Evolutionary conservation across 2,888 invertebrate genomes (phyloP).

Genomic region (Zonitis immaculata): DNA sequence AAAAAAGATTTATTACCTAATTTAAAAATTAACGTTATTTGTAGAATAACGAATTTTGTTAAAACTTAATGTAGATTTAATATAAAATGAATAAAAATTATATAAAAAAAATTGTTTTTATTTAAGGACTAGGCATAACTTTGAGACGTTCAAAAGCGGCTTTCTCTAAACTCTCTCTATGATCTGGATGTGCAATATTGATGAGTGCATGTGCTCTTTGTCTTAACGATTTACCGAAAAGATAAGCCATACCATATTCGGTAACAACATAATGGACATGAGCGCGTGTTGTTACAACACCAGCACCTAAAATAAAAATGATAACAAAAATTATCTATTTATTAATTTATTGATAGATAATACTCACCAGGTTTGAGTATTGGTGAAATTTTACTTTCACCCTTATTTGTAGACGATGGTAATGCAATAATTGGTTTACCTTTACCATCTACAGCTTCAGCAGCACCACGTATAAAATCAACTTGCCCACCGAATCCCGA

Average conservation of each 20-base stretch:
- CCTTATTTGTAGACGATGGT: slow-evolving; percentile 72
- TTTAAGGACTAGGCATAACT: slow-evolving; percentile 58
- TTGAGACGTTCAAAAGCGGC: slow-evolving; percentile 81
- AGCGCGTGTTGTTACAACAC: slow-evolving; percentile 88
- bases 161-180: slow-evolving; percentile 77
- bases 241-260: slow-evolving; percentile 82
- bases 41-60: no score
- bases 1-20: no score
- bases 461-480: slow-evolving; percentile 90
- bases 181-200: slow-evolving; percentile 83
- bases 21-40: no score
- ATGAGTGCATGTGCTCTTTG: slow-evolving; percentile 89
- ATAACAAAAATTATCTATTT: no score
- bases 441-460: slow-evolving; percentile 73
- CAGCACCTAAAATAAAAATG: slow-evolving; percentile 71
- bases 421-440: slow-evolving; percentile 92
- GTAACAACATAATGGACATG: slow-evolving; percentile 94
- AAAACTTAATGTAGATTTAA: no score
- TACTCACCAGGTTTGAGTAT: slow-evolving; percentile 67
- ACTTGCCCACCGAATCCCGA: slow-evolving; percentile 92
- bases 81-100: slow-evolving; percentile 6
- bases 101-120: not conserved
- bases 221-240: slow-evolving; percentile 85
- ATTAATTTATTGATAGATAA: not conserved
- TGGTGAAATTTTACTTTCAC: slow-evolving; percentile 80